Evolutionary conservation across 1,140 invertebrate genomes (phyloP).

Genomic region (Cataglyphis hispanica): DNA sequence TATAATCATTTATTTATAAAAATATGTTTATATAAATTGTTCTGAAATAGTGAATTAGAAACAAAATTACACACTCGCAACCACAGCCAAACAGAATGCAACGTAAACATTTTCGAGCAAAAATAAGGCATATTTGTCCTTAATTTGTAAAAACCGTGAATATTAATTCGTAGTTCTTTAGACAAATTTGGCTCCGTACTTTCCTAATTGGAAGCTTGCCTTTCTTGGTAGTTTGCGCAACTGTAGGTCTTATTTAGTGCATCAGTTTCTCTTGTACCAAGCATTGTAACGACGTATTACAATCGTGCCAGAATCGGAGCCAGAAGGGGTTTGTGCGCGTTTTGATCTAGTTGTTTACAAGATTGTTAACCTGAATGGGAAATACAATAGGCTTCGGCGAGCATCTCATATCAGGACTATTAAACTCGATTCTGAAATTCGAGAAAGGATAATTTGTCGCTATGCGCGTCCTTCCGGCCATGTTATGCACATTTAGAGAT

Average conservation of each 20-base stretch:
- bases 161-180: conserved; percentile 49
- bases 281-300: conserved; percentile 48
- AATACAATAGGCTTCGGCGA: not conserved
- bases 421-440: too few relatives aligned
- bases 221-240: conserved; percentile 40
- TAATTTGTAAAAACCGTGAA: conserved; percentile 52
- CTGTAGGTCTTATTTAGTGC: conserved; percentile 45
- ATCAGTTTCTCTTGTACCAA: not conserved
- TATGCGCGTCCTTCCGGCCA: too few relatives aligned
- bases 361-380: conserved; percentile 28
- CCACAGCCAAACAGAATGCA: not conserved
- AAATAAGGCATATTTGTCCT: not conserved
- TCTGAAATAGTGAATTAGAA: too few relatives aligned
- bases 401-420: not conserved
- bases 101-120: conserved; percentile 6
- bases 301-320: not conserved
- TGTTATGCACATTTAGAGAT: too few relatives aligned
- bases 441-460: not conserved
- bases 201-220: conserved; percentile 43
- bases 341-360: conserved; percentile 42
- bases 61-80: not conserved
- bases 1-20: too few relatives aligned
- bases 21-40: too few relatives aligned
- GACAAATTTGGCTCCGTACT: conserved; percentile 46
- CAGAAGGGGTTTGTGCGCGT: conserved; percentile 15